Conservation (phyloP, 2,888 invertebrate species). For the Latrodectus hesperus region DNA sequence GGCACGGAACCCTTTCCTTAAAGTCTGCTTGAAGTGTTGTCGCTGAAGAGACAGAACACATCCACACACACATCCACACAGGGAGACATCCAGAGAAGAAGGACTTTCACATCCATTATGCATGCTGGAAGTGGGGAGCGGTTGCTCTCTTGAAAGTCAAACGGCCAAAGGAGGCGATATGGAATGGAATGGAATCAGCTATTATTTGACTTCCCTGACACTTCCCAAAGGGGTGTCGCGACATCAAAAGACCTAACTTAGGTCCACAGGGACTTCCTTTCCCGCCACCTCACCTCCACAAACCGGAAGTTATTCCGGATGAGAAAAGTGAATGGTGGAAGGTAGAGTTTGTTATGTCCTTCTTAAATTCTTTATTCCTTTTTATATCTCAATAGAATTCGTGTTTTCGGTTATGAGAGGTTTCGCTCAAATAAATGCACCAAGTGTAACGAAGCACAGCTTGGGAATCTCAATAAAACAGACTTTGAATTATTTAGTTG, state of each 20-base stretch:
- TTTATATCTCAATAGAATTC: background rate
- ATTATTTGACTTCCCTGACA: constrained; percentile 56
- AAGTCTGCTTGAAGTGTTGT: constrained; percentile 52
- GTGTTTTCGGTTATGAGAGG: no score
- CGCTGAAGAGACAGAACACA: constrained; percentile 27
- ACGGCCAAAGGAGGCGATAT: constrained; percentile 42
- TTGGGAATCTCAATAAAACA: no score
- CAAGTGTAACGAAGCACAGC: no score
- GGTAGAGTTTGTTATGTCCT: background rate
- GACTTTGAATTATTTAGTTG: no score
- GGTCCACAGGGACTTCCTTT: constrained; percentile 20
- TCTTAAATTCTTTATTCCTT: constrained; percentile 56
- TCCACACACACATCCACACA: constrained; percentile 19
- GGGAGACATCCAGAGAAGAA: background rate
- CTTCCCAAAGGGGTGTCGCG: constrained; percentile 27
- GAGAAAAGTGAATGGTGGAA: constrained; percentile 16
- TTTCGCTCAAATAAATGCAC: no score
- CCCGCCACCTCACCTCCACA: constrained; percentile 23
- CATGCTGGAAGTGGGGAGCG: constrained; percentile 35
- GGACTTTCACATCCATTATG: constrained; percentile 51
- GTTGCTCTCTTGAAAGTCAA: constrained; percentile 58
- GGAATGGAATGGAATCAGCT: constrained; percentile 61
- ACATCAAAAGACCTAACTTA: constrained; percentile 41
- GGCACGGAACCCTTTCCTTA: constrained; percentile 41
- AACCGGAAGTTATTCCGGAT: constrained; percentile 63